A percentile compares a stretch with the other conserved stretches of the same genome.
These are phyloP conservation scores for Protobothrops mucrosquamatus DNA, from an alignment of 2,113 vertebrate species.

Conservation along the genomic window DNA sequence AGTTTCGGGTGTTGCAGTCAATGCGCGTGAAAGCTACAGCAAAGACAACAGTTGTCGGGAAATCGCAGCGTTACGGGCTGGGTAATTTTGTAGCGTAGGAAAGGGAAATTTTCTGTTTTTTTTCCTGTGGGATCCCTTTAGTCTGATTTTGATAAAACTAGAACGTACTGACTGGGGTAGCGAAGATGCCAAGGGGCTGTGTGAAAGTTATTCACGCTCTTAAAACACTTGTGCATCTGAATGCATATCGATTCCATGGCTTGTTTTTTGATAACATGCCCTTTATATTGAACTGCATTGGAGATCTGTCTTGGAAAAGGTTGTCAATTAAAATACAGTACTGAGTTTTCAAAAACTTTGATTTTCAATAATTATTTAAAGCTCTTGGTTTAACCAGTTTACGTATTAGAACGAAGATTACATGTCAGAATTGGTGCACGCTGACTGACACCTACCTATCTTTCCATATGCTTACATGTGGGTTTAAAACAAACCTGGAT, in stretches of 20 bases:
- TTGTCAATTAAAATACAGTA: too few relatives aligned
- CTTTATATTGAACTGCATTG: not conserved
- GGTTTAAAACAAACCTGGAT: not conserved
- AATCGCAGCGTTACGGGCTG: not conserved
- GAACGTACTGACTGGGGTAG: not conserved
- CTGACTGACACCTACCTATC: too few relatives aligned
- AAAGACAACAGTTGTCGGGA: not conserved
- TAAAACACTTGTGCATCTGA: not conserved
- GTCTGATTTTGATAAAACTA: not conserved
- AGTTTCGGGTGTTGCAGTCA: not conserved
- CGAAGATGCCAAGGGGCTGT: not conserved
- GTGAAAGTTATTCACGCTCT: not conserved
- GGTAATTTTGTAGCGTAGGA: not conserved
- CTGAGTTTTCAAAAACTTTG: not conserved
- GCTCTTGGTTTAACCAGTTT: not conserved
- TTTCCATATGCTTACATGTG: not conserved
- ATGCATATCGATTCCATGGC: not conserved
- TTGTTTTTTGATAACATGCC: not conserved
- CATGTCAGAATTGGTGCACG: not conserved
- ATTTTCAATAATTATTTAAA: not conserved
- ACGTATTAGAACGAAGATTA: not conserved
- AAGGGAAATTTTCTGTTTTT: not conserved
- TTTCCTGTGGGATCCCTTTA: not conserved
- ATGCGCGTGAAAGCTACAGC: not conserved
- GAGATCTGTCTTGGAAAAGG: not conserved